These are phyloP conservation scores for Eurytoma adleriae DNA, from an alignment of 2,888 invertebrate species.

Conservation along the genomic window DNA sequence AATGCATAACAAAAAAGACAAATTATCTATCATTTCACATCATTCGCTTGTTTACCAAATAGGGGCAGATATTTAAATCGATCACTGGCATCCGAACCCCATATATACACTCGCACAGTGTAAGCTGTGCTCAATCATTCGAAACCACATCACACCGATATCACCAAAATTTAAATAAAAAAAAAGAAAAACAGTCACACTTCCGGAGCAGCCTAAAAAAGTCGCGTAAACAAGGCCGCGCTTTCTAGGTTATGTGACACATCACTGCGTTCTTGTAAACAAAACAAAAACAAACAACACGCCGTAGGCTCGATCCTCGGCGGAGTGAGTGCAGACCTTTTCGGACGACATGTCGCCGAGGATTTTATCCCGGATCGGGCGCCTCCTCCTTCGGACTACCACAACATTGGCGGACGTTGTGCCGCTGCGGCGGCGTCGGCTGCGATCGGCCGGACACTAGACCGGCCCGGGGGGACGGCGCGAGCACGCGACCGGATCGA, in stretches of 20 bases:
- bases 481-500: not conserved
- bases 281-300: not conserved
- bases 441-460: not conserved
- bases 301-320: not conserved
- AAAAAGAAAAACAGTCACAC: too few relatives aligned
- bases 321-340: constrained; percentile 24
- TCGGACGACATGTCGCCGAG: constrained; percentile 45
- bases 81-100: too few relatives aligned
- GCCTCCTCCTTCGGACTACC: constrained; percentile 23
- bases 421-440: not conserved
- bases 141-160: too few relatives aligned
- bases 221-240: too few relatives aligned
- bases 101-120: too few relatives aligned
- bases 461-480: not conserved
- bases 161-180: too few relatives aligned
- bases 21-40: too few relatives aligned
- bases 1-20: too few relatives aligned
- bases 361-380: constrained; percentile 22
- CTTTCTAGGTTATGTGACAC: not conserved
- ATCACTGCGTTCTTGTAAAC: not conserved
- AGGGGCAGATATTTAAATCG: too few relatives aligned
- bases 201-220: too few relatives aligned
- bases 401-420: constrained; percentile 36
- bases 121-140: too few relatives aligned
- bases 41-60: too few relatives aligned